Percentiles rank a stretch among this genome's conserved stretches.
Evolutionary conservation across 1,140 invertebrate genomes (phyloP).

Genomic region (Pygmarrhopalites habei): DNA sequence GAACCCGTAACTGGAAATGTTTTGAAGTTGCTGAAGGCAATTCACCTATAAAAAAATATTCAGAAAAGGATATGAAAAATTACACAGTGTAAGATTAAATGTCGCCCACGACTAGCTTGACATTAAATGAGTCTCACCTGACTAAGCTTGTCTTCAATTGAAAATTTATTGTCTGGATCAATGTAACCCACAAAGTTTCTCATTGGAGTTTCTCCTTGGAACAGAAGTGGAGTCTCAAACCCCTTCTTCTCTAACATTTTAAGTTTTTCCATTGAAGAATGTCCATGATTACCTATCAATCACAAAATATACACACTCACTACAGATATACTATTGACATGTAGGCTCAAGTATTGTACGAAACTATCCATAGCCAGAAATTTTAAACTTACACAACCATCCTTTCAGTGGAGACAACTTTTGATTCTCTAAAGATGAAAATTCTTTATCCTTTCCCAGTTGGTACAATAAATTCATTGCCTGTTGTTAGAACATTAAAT

Average conservation of each 20-base stretch:
- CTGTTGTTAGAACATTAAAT: too few species aligned
- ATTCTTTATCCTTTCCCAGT: slow-evolving; percentile 67
- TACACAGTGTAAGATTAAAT: not conserved
- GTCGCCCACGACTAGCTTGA: too few species aligned
- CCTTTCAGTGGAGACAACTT: slow-evolving; percentile 78
- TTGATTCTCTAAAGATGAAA: slow-evolving; percentile 65
- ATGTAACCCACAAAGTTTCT: slow-evolving; percentile 87
- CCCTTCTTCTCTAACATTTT: slow-evolving; percentile 61
- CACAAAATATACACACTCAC: too few species aligned
- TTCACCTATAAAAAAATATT: slow-evolving; percentile 62
- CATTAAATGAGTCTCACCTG: slow-evolving; percentile 54
- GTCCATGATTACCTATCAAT: slow-evolving; percentile 75
- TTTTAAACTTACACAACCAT: too few species aligned
- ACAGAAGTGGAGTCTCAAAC: slow-evolving; percentile 67
- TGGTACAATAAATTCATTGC: slow-evolving; percentile 89
- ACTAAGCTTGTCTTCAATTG: slow-evolving; percentile 83
- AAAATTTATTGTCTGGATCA: slow-evolving; percentile 84
- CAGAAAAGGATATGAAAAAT: not conserved
- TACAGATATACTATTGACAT: too few species aligned
- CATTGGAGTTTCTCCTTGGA: slow-evolving; percentile 76
- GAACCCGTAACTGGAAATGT: slow-evolving; percentile 90
- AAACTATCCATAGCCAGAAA: too few species aligned
- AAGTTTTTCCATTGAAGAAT: slow-evolving; percentile 73
- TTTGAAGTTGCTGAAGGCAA: slow-evolving; percentile 86
- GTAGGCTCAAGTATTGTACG: too few species aligned